Evolutionary conservation across 2,888 invertebrate species (phyloP).

Genomic region (Cosmia pyralina): DNA sequence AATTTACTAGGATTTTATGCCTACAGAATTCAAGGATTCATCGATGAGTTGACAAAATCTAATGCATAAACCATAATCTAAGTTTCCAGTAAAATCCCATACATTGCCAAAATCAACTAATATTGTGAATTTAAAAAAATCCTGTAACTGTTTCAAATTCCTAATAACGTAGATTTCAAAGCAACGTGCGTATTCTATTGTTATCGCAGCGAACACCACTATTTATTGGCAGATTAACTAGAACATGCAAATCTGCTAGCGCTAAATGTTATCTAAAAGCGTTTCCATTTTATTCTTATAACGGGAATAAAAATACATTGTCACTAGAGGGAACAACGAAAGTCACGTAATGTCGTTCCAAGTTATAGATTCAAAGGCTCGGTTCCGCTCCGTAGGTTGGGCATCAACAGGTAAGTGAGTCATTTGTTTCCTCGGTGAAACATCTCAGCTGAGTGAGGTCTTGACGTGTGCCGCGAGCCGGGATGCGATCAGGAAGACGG

Average conservation of each 20-base stretch:
- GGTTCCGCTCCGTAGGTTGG: conserved; percentile 70
- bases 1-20: background rate
- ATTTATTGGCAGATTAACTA: conserved; percentile 53
- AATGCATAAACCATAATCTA: background rate
- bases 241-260: conserved; percentile 57
- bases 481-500: conserved; percentile 63
- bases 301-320: conserved; percentile 76
- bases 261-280: conserved; percentile 63
- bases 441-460: conserved; percentile 78
- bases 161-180: conserved; percentile 40
- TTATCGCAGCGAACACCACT: conserved; percentile 41
- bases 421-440: conserved; percentile 82
- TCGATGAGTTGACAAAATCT: background rate
- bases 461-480: conserved; percentile 71
- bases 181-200: conserved; percentile 29
- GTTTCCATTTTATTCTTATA: conserved; percentile 71
- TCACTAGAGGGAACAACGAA: conserved; percentile 69
- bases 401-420: conserved; percentile 87
- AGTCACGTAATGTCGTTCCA: conserved; percentile 76
- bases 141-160: background rate
- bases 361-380: conserved; percentile 74
- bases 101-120: background rate
- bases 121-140: background rate
- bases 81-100: background rate
- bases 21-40: background rate